phyloP scores from a whole-genome alignment of 2,113 vertebrate species.

The Trinectes maculatus region DNA sequence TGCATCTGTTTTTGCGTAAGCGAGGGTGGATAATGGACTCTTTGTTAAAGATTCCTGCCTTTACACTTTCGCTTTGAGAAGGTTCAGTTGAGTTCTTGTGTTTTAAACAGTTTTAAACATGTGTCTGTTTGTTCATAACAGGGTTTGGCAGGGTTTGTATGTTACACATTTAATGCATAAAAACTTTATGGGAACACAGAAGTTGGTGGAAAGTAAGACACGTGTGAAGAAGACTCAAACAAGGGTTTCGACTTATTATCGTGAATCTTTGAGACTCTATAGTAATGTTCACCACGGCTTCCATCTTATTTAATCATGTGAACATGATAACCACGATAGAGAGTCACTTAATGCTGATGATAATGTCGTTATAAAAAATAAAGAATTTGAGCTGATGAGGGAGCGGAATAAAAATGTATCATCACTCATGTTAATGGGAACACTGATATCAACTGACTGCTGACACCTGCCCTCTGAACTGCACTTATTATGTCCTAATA shows the following conservation, averaged over 20 bases:
- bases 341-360: too few relatives aligned
- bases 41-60: conserved; percentile 6
- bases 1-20: conserved; percentile 21
- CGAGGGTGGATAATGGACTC: conserved; percentile 23
- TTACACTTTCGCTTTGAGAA: conserved; percentile 4
- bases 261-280: too few relatives aligned
- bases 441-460: too few relatives aligned
- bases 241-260: too few relatives aligned
- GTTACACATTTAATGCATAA: too few relatives aligned
- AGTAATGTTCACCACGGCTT: too few relatives aligned
- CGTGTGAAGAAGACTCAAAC: too few relatives aligned
- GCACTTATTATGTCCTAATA: conserved; percentile 33
- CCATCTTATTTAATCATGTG: neutral
- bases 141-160: too few relatives aligned
- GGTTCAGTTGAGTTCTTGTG: neutral
- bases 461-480: conserved; percentile 13
- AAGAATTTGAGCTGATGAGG: neutral
- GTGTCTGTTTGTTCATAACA: too few relatives aligned
- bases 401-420: neutral
- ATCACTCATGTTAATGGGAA: neutral
- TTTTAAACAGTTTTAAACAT: neutral
- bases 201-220: too few relatives aligned
- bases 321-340: neutral
- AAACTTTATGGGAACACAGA: too few relatives aligned
- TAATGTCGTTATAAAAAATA: too few relatives aligned